phyloP scores from a whole-genome alignment of 2,888 invertebrate species.

The Tipula unca region DNA sequence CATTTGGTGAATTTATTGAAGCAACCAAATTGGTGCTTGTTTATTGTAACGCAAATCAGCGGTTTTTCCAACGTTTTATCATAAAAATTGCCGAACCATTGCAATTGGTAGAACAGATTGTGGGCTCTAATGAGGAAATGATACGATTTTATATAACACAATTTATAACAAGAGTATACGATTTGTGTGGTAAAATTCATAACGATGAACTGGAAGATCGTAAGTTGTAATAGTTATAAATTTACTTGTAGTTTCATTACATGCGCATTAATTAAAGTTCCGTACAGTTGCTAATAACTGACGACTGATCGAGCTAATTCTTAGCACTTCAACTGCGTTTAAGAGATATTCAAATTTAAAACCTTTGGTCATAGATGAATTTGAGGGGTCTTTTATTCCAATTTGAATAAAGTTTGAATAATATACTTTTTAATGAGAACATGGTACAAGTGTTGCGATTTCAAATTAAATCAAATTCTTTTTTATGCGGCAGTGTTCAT shows the following conservation, averaged over 20 bases:
- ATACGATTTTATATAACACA: neutral
- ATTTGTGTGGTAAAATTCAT: neutral
- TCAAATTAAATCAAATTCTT: no score
- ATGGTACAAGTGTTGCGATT: no score
- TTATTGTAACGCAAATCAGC: slow-evolving; percentile 24
- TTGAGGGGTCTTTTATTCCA: no score
- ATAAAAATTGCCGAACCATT: slow-evolving; percentile 21
- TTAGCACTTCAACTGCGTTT: no score
- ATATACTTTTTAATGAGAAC: no score
- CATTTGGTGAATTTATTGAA: slow-evolving; percentile 20
- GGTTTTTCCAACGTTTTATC: slow-evolving; percentile 21
- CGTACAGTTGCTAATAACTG: no score
- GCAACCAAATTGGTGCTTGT: slow-evolving; percentile 23
- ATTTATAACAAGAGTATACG: neutral
- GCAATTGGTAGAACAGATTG: slow-evolving; percentile 16
- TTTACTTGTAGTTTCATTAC: neutral
- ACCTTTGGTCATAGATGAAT: no score
- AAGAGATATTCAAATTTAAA: no score
- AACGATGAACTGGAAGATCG: slow-evolving; percentile 14
- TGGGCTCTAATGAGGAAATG: slow-evolving; percentile 1
- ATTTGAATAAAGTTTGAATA: no score
- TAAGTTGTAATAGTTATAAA: neutral
- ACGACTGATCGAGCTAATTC: no score
- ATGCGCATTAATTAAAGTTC: neutral
- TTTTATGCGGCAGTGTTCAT: no score